Percentiles rank a stretch among this genome's conserved stretches.
Conservation (phyloP, 2,888 invertebrate genomes). For the Drosophila dives region DNA sequence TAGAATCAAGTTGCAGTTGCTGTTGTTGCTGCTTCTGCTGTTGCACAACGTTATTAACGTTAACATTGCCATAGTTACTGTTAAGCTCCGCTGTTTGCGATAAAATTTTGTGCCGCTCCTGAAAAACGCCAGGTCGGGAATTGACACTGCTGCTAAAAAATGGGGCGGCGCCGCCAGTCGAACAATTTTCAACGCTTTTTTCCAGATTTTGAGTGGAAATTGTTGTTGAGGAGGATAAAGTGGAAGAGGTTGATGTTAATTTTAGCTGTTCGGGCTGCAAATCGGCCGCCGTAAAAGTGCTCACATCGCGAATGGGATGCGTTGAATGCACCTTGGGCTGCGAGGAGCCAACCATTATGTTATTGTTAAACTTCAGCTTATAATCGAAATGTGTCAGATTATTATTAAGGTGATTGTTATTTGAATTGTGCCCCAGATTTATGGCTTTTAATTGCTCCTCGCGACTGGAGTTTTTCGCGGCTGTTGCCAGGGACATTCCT, state of each 20-base stretch:
- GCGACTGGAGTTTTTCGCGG: neutral
- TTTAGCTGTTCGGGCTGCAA: constrained; percentile 16
- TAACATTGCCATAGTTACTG: neutral
- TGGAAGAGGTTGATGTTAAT: constrained; percentile 9
- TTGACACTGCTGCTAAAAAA: neutral
- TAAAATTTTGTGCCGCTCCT: constrained; percentile 1
- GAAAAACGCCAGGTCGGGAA: neutral
- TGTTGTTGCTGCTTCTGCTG: constrained; percentile 25
- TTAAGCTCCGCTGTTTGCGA: neutral
- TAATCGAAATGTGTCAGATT: constrained; percentile 1
- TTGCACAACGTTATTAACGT: constrained; percentile 2
- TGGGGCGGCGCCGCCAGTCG: neutral
- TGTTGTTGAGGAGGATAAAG: constrained; percentile 4
- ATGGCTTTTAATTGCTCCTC: constrained; percentile 3
- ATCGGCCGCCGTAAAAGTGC: constrained; percentile 37
- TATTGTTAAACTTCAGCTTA: constrained; percentile 38
- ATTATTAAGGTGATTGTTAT: constrained; percentile 9
- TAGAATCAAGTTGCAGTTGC: neutral
- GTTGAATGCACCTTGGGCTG: constrained; percentile 28
- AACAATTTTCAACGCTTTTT: neutral
- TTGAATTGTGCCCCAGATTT: neutral
- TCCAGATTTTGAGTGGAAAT: neutral
- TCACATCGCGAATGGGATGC: constrained; percentile 30
- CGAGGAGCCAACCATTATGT: constrained; percentile 73
- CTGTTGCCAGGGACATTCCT: constrained; percentile 9